Evolutionary conservation across 2,888 invertebrate genomes (phyloP).

Genomic region (Noctuana brunneofusca): DNA sequence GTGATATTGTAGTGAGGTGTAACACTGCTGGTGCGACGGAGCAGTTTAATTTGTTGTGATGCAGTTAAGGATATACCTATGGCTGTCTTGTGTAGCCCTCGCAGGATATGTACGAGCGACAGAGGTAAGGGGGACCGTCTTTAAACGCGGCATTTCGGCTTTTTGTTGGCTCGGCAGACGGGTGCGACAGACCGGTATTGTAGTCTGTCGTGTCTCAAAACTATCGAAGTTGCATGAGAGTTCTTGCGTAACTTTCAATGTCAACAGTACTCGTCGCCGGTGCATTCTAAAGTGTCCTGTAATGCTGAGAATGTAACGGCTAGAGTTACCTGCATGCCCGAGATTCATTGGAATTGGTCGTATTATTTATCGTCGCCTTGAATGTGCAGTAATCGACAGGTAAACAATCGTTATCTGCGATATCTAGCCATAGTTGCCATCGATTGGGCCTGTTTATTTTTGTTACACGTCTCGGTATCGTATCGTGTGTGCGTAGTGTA

Average conservation of each 20-base stretch:
- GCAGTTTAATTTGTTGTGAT: constrained; percentile 83
- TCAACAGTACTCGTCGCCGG: constrained; percentile 56
- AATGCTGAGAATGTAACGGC: constrained; percentile 41
- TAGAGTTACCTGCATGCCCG: constrained; percentile 43
- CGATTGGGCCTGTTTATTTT: constrained; percentile 59
- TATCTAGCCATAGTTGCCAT: constrained; percentile 64
- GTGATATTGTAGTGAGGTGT: constrained; percentile 72
- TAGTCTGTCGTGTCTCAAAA: constrained; percentile 44
- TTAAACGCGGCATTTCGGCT: constrained; percentile 77
- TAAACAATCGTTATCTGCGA: constrained; percentile 73
- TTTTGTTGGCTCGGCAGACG: constrained; percentile 58
- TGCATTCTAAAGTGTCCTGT: constrained; percentile 44
- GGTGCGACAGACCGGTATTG: constrained; percentile 46
- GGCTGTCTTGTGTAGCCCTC: constrained; percentile 88
- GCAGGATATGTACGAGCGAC: constrained; percentile 88
- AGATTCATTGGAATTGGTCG: constrained; percentile 37
- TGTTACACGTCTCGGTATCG: constrained; percentile 45
- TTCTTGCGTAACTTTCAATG: constrained; percentile 80
- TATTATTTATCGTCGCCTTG: constrained; percentile 62
- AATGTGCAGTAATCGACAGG: constrained; percentile 66
- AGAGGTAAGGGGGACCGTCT: constrained; percentile 86
- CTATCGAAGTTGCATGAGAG: constrained; percentile 51
- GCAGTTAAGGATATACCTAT: constrained; percentile 90
- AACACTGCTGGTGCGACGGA: constrained; percentile 66
- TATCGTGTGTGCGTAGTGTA: constrained; percentile 28